These are phyloP conservation scores for Pipra filicauda DNA, from an alignment of 2,113 vertebrate genomes.

Conservation along the genomic window DNA sequence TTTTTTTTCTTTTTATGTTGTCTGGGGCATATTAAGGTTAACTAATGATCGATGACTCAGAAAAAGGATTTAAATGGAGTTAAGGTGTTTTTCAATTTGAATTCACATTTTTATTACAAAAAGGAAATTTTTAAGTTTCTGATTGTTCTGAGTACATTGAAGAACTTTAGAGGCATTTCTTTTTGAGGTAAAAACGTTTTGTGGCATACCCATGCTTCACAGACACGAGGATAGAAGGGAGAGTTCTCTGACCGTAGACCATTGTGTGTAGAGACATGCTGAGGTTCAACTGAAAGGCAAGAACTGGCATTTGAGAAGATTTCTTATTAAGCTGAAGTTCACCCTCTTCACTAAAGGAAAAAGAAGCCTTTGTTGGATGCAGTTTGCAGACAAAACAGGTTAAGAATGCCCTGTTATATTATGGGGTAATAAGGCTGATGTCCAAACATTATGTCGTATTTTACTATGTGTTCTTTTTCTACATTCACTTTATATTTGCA, in stretches of 20 bases:
- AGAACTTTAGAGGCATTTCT: not conserved
- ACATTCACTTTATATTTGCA: not conserved
- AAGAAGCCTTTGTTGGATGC: not conserved
- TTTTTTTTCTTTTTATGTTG: not conserved
- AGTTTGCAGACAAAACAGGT: not conserved
- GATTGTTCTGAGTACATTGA: not conserved
- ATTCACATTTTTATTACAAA: not conserved
- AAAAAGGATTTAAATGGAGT: not conserved
- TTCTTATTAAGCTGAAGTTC: not conserved
- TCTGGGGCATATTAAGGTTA: not conserved
- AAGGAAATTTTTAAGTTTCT: not conserved
- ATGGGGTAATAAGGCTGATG: not conserved
- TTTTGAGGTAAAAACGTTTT: fast-evolving
- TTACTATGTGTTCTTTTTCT: not conserved
- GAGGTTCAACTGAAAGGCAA: not conserved
- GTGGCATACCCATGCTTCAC: not conserved
- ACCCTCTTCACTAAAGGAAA: not conserved
- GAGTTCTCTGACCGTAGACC: not conserved
- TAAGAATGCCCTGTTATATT: not conserved
- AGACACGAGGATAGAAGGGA: not conserved
- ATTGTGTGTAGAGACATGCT: fast-evolving
- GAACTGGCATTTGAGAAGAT: not conserved
- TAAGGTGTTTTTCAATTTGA: not conserved
- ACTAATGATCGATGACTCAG: not conserved
- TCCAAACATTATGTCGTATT: not conserved